These are phyloP conservation scores for Gandaritis pyraliata DNA, from an alignment of 2,888 invertebrate species.

Conservation along the genomic window DNA sequence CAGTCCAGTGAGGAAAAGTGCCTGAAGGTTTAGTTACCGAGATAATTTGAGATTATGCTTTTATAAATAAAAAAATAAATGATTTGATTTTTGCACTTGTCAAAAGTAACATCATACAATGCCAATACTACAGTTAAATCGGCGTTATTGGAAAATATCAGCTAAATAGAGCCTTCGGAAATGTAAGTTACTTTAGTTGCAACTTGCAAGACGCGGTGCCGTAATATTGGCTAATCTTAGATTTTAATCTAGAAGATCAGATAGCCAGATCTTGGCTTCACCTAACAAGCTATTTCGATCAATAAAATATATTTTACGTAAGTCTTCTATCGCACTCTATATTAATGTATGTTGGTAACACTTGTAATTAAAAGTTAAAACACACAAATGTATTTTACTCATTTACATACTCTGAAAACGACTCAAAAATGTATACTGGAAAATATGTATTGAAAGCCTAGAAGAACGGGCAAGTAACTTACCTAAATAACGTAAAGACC, in stretches of 20 bases:
- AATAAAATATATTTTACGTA: background rate
- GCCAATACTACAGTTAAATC: conserved; percentile 2
- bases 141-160: conserved; percentile 10
- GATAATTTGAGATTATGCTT: no score
- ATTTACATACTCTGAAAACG: no score
- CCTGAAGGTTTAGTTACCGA: no score
- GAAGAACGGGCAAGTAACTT: no score
- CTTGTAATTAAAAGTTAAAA: no score
- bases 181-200: conserved; percentile 9
- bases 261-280: background rate
- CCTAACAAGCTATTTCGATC: background rate
- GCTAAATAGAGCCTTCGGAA: conserved; percentile 26
- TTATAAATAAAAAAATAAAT: background rate
- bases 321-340: no score
- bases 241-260: conserved; percentile 13
- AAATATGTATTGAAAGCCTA: no score
- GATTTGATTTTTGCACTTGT: background rate
- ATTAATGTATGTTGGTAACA: no score
- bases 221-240: conserved; percentile 21
- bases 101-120: conserved; percentile 6
- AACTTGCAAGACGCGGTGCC: conserved; percentile 17
- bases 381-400: no score
- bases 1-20: no score
- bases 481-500: no score
- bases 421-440: no score